These are phyloP conservation scores for Phalacrocorax carbo DNA, from an alignment of 2,113 vertebrate genomes.

Conservation along the genomic window DNA sequence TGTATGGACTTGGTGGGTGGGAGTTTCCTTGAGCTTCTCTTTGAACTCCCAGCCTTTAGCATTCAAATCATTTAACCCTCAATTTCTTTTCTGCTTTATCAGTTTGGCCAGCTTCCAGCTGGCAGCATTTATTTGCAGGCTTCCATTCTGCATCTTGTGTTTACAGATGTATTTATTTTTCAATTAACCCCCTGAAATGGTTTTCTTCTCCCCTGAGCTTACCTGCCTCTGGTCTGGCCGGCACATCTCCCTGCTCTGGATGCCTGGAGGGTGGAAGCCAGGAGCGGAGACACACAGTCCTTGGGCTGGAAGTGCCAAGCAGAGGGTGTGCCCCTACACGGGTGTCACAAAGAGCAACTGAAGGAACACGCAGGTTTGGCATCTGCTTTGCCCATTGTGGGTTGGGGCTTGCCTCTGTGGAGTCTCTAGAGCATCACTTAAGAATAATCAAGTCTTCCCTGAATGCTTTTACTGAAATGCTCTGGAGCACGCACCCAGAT, in stretches of 20 bases:
- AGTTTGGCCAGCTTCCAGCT: constrained; percentile 47
- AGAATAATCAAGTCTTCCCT: background rate
- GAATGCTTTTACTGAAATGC: background rate
- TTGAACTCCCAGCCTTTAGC: constrained; percentile 46
- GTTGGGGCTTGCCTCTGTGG: background rate
- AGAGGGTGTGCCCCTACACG: background rate
- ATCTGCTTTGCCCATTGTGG: constrained; percentile 9
- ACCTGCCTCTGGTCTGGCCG: background rate
- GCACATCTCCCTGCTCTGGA: background rate
- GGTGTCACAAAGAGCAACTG: background rate
- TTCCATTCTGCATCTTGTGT: background rate
- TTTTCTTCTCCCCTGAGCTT: constrained; percentile 21
- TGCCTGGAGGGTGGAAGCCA: background rate
- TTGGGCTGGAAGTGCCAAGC: constrained; percentile 10
- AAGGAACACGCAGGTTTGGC: constrained; percentile 7
- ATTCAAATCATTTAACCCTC: constrained; percentile 49
- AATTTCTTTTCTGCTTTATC: constrained; percentile 52
- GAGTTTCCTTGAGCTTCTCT: constrained; percentile 46
- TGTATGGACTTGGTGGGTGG: constrained; percentile 5
- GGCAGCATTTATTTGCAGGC: background rate
- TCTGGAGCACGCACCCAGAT: background rate
- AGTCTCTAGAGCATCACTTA: constrained; percentile 15
- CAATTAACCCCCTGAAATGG: constrained; percentile 25
- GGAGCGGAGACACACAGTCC: background rate
- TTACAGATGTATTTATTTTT: constrained; percentile 29